A percentile compares a stretch with the other conserved stretches of the same genome.
Evolutionary conservation across 2,888 invertebrate species (phyloP).

Genomic region (Caenorhabditis sulstoni): DNA sequence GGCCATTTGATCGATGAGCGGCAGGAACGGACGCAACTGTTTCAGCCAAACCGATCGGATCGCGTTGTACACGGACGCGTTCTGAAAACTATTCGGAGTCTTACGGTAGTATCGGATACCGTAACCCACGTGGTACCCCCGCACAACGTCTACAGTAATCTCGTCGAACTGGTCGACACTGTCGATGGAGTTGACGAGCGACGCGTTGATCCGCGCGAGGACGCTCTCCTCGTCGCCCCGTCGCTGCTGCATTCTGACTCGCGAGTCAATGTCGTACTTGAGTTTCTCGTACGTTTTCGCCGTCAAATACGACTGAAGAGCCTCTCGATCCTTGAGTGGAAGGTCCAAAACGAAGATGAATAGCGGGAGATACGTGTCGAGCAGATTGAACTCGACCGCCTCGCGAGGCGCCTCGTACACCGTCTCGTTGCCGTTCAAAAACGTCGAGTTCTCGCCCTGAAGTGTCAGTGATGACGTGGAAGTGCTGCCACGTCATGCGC

Average conservation of each 20-base stretch:
- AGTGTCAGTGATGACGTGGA: no score
- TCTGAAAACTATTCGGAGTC: no score
- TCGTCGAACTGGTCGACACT: slow-evolving; percentile 48
- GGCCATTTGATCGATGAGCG: slow-evolving; percentile 66
- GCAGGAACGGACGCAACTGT: slow-evolving; percentile 63
- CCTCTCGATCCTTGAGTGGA: slow-evolving; percentile 56
- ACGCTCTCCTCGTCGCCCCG: slow-evolving; percentile 7
- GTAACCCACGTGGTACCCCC: slow-evolving; percentile 65
- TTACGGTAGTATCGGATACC: background rate
- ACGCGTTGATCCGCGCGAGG: slow-evolving; percentile 15
- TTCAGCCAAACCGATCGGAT: slow-evolving; percentile 65
- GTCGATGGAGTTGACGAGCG: slow-evolving; percentile 38
- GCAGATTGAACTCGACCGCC: slow-evolving; percentile 33
- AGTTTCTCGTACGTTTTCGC: slow-evolving; percentile 63
- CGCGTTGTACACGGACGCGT: slow-evolving; percentile 66
- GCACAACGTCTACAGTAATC: slow-evolving; percentile 54
- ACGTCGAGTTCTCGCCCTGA: slow-evolving; percentile 43
- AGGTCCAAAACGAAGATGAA: slow-evolving; percentile 59
- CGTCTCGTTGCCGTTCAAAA: slow-evolving; percentile 25
- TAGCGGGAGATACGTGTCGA: slow-evolving; percentile 65
- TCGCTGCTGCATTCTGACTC: slow-evolving; percentile 37
- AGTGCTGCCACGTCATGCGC: no score
- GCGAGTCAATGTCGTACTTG: slow-evolving; percentile 61
- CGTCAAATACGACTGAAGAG: slow-evolving; percentile 48
- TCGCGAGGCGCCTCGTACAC: slow-evolving; percentile 33